These are phyloP conservation scores for Bufo bufo DNA, from an alignment of 2,113 vertebrate genomes.

Conservation along the genomic window DNA sequence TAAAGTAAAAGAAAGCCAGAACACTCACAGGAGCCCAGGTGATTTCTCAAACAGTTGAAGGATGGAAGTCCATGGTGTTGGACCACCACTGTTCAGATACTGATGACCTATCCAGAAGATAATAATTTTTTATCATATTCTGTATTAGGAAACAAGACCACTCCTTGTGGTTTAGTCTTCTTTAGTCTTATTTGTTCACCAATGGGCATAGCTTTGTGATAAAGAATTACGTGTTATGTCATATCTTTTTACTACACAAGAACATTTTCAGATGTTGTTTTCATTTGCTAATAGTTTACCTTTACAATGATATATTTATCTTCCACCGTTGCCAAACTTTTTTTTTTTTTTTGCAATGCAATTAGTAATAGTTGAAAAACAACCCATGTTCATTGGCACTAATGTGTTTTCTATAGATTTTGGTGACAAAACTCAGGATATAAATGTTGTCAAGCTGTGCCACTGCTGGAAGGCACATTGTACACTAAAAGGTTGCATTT, in stretches of 20 bases:
- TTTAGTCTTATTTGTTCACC: background rate
- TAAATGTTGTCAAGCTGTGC: slow-evolving; percentile 69
- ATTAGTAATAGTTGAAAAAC: slow-evolving; percentile 67
- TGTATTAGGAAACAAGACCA: background rate
- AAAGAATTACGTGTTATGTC: background rate
- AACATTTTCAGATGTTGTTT: background rate
- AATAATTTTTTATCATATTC: background rate
- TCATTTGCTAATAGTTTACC: slow-evolving; percentile 30
- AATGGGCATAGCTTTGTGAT: background rate
- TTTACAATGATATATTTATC: slow-evolving; percentile 54
- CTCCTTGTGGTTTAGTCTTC: background rate
- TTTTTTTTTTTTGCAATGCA: slow-evolving; percentile 58
- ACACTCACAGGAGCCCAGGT: too few relatives aligned
- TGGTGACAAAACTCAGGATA: slow-evolving; percentile 70
- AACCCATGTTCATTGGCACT: slow-evolving; percentile 64
- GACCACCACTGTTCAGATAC: too few relatives aligned
- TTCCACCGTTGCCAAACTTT: slow-evolving; percentile 49
- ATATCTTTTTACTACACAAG: background rate
- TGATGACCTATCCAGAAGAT: too few relatives aligned
- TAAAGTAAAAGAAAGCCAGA: too few relatives aligned
- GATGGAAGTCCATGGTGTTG: too few relatives aligned
- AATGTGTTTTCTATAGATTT: slow-evolving; percentile 72
- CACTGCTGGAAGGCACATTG: slow-evolving; percentile 67
- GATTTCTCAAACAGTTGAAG: too few relatives aligned
- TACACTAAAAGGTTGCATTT: slow-evolving; percentile 69